Evolutionary conservation across 2,888 invertebrate species (phyloP), one percentile per base, ranked within the genome.

Genomic region (Lasius fuliginosus): DNA sequence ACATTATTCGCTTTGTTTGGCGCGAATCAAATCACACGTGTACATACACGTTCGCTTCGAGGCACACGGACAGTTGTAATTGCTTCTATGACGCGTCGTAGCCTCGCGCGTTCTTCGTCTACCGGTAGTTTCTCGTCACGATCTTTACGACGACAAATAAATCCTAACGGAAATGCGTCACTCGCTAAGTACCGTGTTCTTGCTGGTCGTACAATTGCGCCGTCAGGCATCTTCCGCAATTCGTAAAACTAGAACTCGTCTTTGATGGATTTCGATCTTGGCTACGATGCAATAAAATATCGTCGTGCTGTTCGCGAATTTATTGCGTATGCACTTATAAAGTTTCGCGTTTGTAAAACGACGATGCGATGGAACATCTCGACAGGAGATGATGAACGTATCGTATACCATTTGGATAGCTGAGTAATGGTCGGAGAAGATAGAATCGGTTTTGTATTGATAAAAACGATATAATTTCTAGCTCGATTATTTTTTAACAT

Each of bases 71-170:
- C 27, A 68, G n/a, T 30, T 68, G 56, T 68, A 68, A 68, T 56
- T 27, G 68, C 75, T 23, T 62, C 53, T 62, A 64, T 46, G n/a
- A 8, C 40, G 27, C 49, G 60, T 81, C 62, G 81, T 73, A 27
- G 49, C 67, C 53, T 33, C 67, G 67, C 40, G 53, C 36, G 23
- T 53, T 49, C 46, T 42, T 42, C 40, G 9, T 12, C 33, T 40
- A 33, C 27, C 68, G 42, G n/a, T 65, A 71, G 56, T 36, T 82
- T 62, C 53, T 81, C 27, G 79, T 87, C 40, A 83, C 74, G 53
- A 77, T 84, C 79, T 85, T 76, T 76, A 83, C 56, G 86, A 82
- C 75, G 85, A 79, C 83, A 76, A 76, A 81, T 85, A 87, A 87
- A 87, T 83, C 73, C 60, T 58, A 67, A 67, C 71, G 74, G 68